Base-by-base conservation (phyloP, 1,140 invertebrate genomes). In the Bombus waltoni region DNA sequence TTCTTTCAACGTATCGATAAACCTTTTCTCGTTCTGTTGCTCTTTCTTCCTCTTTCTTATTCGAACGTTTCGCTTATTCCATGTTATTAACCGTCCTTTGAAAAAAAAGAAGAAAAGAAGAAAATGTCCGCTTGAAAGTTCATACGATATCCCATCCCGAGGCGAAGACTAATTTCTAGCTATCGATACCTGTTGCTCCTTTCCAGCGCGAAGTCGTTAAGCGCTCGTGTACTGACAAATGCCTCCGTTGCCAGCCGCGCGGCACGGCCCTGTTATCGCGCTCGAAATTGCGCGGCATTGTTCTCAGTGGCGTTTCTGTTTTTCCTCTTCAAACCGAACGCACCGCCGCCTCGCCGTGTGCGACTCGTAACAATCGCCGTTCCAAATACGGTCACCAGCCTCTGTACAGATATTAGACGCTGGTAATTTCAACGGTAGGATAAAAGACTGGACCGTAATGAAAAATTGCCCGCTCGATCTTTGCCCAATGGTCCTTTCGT, bases 151-250 rank as follows among this genome's bases (percentile, higher is more conserved):
- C 68, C 57, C 28, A 8, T n/a, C 75, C 73, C 35, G 66, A 28
- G 73, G 76, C 40, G 57, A 79, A 85, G 76, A 85, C 83, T 85
- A 85, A 85, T 85, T 68, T 81, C 83, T 62, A 81, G 83, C 78
- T 81, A 85, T 85, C 83, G 83, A 85, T 85, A 85, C 83, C 83
- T 85, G 83, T 85, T 85, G 83, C 83, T 81, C 78, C 75, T 40
- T 59, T 75, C 44, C 70, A 85, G 78, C 78, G 62, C 70, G 28
- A 68, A 85, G 78, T 85, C 83, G 83, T 85, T 85, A 85, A 85
- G 83, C 79, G 71, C 3, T 57, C 44, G 53, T 72, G 83, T 80
- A 80, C 70, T 85, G 83, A 85, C 83, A 85, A 85, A 85, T 85
- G 83, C 83, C 76, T 85, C 25, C 68, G 83, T 85, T 71, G 38